These are phyloP conservation scores for Anastrepha ludens DNA, from an alignment of 1,140 invertebrate species.

Conservation along the genomic window DNA sequence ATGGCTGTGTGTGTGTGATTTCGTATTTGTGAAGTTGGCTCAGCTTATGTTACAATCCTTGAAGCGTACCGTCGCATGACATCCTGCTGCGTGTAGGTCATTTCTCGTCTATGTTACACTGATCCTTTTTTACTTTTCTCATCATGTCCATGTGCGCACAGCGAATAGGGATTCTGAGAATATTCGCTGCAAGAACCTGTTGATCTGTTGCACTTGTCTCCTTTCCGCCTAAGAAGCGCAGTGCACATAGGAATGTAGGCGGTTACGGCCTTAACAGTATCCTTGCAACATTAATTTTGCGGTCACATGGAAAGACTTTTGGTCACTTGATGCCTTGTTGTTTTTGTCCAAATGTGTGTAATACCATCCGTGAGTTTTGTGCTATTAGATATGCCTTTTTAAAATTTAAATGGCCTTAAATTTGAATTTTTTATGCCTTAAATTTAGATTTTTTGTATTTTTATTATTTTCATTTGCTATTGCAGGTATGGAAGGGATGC, in stretches of 20 bases:
- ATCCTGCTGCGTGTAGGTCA: background rate
- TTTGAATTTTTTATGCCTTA: background rate
- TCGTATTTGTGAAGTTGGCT: background rate
- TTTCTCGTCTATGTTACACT: background rate
- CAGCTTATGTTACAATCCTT: background rate
- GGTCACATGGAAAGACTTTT: slow-evolving; percentile 1
- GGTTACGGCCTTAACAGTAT: background rate
- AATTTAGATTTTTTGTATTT: background rate
- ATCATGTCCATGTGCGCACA: background rate
- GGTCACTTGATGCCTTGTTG: background rate
- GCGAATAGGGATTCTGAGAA: background rate
- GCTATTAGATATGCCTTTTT: background rate
- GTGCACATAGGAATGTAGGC: background rate
- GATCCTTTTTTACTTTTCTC: background rate
- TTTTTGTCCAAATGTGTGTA: background rate
- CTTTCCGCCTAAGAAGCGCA: background rate
- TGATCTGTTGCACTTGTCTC: slow-evolving; percentile 1
- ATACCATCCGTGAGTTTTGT: background rate
- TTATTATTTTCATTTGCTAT: too few relatives aligned
- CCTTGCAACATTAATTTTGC: slow-evolving; percentile 22
- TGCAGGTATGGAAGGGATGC: too few relatives aligned
- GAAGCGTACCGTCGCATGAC: background rate
- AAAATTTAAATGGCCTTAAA: background rate
- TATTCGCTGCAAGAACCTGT: background rate
- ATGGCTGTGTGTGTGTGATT: background rate